Evolutionary conservation across 2,888 invertebrate genomes (phyloP), one percentile per base, ranked within the genome.

Genomic region (Xanthia togata): DNA sequence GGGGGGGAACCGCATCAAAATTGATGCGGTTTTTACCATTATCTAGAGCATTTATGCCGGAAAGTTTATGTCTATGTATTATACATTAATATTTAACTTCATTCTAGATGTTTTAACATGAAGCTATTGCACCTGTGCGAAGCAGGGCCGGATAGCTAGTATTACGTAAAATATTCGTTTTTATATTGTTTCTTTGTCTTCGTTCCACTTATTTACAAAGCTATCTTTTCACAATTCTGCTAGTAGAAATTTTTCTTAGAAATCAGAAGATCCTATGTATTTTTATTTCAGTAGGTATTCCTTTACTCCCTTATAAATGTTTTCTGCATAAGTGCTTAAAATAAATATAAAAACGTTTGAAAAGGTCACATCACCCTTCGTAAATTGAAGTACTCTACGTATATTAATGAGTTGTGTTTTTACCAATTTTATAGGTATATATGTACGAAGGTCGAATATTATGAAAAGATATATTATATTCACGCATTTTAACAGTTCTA

Each of bases 201-300:
- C 9, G 23, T 47, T 55, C 14, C 14, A 62, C n/a, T 38, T 77
- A 53, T 62, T 62, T 62, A 44, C 35, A 55, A 79, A 26, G 2
- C 14, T 38, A 41, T 53, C 20, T 50, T 62, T n/a, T 50, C n/a
- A n/a, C 60, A 26, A 60, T 23, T 17, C 47, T 26, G 26, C 17
- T 50, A 26, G 17, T 17, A 63, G 44, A 38, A 12, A 26, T 44
- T 63, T 44, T 63, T 63, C 53, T 17, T n/a, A 38, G 44, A 77
- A 57, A 44, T n/a, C 12, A 44, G n/a, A 0, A 47, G 38, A 50
- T 31, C 4, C 17, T 70, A 69, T 59, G n/a, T 76, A 60, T 35
- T 68, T 41, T 78, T 26, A 26, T 79, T 26, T 4, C 12, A 62
- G 11, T 50, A 23, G 50, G 50, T 47, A 26, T 44, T 53, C 12